phyloP scores from a whole-genome alignment of 1,140 invertebrate species.

The Drosophila pachea region DNA sequence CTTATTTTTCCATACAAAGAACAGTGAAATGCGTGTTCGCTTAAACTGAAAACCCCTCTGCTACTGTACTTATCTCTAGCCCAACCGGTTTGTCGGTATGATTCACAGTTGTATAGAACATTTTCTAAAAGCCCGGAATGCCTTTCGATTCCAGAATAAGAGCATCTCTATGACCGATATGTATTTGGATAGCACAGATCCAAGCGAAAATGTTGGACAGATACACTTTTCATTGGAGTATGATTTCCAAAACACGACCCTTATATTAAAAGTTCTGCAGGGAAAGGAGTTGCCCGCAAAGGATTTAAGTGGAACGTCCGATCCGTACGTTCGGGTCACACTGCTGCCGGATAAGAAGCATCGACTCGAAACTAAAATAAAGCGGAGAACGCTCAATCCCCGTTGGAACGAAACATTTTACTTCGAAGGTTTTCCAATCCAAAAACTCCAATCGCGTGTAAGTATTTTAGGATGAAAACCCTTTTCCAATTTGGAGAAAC shows the following conservation, averaged over 20 bases:
- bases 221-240: slow-evolving; percentile 97
- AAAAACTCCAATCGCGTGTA: slow-evolving; percentile 93
- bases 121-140: too few relatives aligned
- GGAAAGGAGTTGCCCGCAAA: slow-evolving; percentile 96
- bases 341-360: slow-evolving; percentile 97
- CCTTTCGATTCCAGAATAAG: slow-evolving; percentile 84
- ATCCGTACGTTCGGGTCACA: slow-evolving; percentile 95
- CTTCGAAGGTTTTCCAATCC: slow-evolving; percentile 97
- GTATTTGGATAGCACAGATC: slow-evolving; percentile 95
- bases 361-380: slow-evolving; percentile 97
- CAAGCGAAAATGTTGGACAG: slow-evolving; percentile 94
- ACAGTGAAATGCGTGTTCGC: too few relatives aligned
- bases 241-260: slow-evolving; percentile 95
- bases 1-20: not conserved
- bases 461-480: slow-evolving; percentile 13
- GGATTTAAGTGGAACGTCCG: slow-evolving; percentile 95
- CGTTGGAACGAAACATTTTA: slow-evolving; percentile 99
- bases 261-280: slow-evolving; percentile 94
- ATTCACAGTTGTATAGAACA: too few relatives aligned
- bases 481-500: too few relatives aligned
- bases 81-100: too few relatives aligned
- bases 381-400: slow-evolving; percentile 95
- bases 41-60: too few relatives aligned
- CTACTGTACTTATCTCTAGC: too few relatives aligned
- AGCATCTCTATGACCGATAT: slow-evolving; percentile 95